Percentiles rank a stretch among this genome's conserved stretches.
phyloP scores from a whole-genome alignment of 2,888 invertebrate species.

The Drosophila limbata region DNA sequence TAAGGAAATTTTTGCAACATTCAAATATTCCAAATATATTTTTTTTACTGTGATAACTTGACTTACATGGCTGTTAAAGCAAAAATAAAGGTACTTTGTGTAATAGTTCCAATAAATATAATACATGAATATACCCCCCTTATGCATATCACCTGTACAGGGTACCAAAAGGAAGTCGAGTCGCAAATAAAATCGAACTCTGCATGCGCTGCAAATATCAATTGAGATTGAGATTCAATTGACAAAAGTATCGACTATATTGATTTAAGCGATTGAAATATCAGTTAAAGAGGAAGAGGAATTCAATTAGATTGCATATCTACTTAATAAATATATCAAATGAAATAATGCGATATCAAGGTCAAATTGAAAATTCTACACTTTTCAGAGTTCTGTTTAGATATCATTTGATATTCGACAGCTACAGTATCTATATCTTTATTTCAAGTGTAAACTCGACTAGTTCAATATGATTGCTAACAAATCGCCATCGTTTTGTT shows the following conservation, averaged over 20 bases:
- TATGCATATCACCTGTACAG: neutral
- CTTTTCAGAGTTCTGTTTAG: neutral
- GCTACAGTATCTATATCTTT: neutral
- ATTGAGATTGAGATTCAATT: constrained; percentile 15
- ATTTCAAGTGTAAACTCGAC: constrained; percentile 12
- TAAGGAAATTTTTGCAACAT: too few relatives aligned
- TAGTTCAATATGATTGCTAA: constrained; percentile 7
- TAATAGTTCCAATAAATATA: neutral
- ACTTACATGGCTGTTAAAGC: too few relatives aligned
- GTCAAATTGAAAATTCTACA: neutral
- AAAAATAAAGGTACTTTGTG: too few relatives aligned
- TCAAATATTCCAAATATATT: too few relatives aligned
- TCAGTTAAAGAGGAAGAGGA: neutral
- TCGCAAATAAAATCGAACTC: constrained; percentile 13
- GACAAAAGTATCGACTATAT: constrained; percentile 4
- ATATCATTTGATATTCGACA: neutral
- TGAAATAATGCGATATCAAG: neutral
- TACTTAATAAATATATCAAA: constrained; percentile 2
- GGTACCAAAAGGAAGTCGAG: neutral
- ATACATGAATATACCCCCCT: neutral
- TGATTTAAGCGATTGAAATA: neutral
- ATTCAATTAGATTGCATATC: neutral
- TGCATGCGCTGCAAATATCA: constrained; percentile 18
- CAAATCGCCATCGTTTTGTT: constrained; percentile 43
- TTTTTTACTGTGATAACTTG: too few relatives aligned